Conservation (phyloP, 2,888 invertebrate species). For the Myathropa florea region DNA sequence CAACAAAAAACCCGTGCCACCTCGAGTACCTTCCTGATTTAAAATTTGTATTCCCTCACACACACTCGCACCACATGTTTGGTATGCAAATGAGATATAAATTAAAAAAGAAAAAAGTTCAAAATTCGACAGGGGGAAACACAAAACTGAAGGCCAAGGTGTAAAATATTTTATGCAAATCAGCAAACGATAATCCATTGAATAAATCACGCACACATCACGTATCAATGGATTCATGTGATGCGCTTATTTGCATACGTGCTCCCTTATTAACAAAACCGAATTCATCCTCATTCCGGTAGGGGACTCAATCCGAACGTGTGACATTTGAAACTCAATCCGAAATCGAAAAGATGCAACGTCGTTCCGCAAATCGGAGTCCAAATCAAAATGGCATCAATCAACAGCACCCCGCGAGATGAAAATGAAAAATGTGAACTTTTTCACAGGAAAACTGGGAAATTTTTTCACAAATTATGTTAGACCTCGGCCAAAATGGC, state of each 20-base stretch:
- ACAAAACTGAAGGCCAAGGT: slow-evolving; percentile 30
- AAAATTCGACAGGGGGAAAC: slow-evolving; percentile 12
- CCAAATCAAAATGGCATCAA: slow-evolving; percentile 57
- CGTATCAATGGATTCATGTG: slow-evolving; percentile 63
- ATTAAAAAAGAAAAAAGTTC: slow-evolving; percentile 31
- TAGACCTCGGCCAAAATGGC: slow-evolving; percentile 57
- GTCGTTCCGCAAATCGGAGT: not conserved
- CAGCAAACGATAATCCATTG: slow-evolving; percentile 61
- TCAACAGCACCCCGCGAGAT: slow-evolving; percentile 34
- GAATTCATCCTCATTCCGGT: slow-evolving; percentile 1
- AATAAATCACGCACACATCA: slow-evolving; percentile 66
- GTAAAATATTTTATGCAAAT: slow-evolving; percentile 68
- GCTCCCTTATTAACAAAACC: slow-evolving; percentile 22
- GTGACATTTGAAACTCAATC: slow-evolving; percentile 24
- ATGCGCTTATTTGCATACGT: slow-evolving; percentile 64
- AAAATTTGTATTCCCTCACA: not conserved
- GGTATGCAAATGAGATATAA: slow-evolving; percentile 55
- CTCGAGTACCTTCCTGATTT: not conserved
- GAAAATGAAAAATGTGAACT: not conserved
- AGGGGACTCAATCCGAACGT: slow-evolving; percentile 32
- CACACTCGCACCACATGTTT: slow-evolving; percentile 5
- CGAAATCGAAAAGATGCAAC: not conserved
- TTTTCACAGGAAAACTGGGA: slow-evolving; percentile 13
- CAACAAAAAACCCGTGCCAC: not conserved
- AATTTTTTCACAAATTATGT: slow-evolving; percentile 56